These are phyloP conservation scores for Drosophila ironensis DNA, from an alignment of 1,140 invertebrate genomes.

Conservation along the genomic window DNA sequence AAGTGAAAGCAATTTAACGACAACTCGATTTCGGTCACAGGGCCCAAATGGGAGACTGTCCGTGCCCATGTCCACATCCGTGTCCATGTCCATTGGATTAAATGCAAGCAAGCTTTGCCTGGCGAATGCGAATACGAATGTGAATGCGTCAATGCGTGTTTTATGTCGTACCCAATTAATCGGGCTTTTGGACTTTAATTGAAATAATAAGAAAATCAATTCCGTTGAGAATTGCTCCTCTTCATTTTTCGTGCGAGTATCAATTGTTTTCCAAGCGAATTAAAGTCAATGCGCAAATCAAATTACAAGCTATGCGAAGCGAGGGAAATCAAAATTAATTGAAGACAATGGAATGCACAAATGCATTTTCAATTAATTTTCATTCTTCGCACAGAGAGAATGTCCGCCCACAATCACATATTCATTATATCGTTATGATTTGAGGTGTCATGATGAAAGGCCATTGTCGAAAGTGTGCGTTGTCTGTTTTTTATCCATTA, in stretches of 20 bases:
- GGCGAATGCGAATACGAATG: neutral
- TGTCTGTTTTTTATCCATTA: constrained; percentile 56
- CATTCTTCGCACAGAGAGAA: constrained; percentile 52
- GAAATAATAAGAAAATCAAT: constrained; percentile 14
- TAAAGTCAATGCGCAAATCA: constrained; percentile 19
- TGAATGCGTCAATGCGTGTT: neutral
- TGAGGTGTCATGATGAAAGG: constrained; percentile 66
- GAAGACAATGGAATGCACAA: constrained; percentile 70
- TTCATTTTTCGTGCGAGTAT: constrained; percentile 4
- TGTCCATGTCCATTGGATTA: constrained; percentile 13
- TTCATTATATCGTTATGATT: constrained; percentile 70
- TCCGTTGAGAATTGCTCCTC: neutral
- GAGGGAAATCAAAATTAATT: constrained; percentile 73
- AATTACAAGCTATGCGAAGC: constrained; percentile 50
- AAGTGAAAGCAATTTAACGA: constrained; percentile 29
- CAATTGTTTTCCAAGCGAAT: neutral
- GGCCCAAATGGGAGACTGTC: neutral
- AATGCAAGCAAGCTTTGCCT: constrained; percentile 17
- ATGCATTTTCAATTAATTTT: constrained; percentile 77
- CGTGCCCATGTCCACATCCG: neutral
- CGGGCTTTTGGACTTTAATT: neutral
- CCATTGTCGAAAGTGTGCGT: constrained; percentile 66
- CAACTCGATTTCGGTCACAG: neutral
- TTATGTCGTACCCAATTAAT: constrained; percentile 4
- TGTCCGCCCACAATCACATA: constrained; percentile 19